These are phyloP conservation scores for Acomys russatus DNA, from an alignment of 2,797 vertebrate genomes.

Conservation along the genomic window DNA sequence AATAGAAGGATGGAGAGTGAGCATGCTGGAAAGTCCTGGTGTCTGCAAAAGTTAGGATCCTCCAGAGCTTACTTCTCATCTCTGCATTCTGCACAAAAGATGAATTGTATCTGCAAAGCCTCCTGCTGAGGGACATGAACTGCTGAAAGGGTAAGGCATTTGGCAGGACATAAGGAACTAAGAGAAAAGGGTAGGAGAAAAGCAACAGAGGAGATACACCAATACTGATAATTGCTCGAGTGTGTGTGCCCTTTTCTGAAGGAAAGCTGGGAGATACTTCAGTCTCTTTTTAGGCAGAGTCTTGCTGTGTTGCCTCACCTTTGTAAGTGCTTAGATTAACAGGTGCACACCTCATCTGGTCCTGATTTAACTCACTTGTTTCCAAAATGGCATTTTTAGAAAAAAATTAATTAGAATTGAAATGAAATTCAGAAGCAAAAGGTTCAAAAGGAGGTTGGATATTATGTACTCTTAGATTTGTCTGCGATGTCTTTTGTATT, in stretches of 20 bases:
- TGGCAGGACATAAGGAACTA: neutral
- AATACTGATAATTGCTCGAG: neutral
- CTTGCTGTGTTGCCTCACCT: neutral
- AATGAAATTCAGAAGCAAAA: neutral
- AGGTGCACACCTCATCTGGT: neutral
- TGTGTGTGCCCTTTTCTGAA: neutral
- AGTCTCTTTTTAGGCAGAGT: too few species aligned
- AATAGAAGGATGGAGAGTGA: neutral
- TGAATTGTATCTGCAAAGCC: constrained; percentile 57
- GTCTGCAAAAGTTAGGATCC: constrained; percentile 36
- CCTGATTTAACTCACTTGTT: neutral
- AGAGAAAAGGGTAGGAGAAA: neutral
- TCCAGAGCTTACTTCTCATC: neutral
- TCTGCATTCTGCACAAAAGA: constrained; percentile 17
- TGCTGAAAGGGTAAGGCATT: constrained; percentile 43
- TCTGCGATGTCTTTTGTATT: neutral
- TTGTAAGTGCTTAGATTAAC: neutral
- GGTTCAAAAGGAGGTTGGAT: neutral
- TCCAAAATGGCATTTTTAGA: neutral
- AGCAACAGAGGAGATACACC: neutral
- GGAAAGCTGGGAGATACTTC: neutral
- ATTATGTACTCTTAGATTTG: neutral
- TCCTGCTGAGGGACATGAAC: neutral
- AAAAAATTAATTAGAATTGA: neutral
- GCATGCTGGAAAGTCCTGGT: neutral